Conservation (phyloP, 2,888 invertebrate species). For the Macropis europaea region DNA sequence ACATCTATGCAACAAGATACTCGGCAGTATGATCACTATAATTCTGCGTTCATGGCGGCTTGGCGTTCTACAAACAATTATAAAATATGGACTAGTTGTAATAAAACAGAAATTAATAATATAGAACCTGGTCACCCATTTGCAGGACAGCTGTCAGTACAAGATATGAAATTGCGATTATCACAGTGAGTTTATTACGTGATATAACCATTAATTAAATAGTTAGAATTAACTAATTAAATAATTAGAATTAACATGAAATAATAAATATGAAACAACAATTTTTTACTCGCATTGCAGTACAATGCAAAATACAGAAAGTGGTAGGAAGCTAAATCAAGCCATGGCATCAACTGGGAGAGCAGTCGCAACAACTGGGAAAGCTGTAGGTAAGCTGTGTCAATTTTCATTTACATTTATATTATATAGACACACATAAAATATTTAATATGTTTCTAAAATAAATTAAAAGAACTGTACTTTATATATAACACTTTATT, state of each 20-base stretch:
- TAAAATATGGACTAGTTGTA: slow-evolving; percentile 87
- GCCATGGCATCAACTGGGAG: slow-evolving; percentile 95
- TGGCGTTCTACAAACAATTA: slow-evolving; percentile 95
- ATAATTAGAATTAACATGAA: neutral
- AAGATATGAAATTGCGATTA: slow-evolving; percentile 95
- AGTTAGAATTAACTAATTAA: neutral
- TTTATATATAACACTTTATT: slow-evolving; percentile 7
- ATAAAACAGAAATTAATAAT: slow-evolving; percentile 74
- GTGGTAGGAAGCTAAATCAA: slow-evolving; percentile 95
- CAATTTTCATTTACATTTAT: neutral
- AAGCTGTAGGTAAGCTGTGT: slow-evolving; percentile 84
- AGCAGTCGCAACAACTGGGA: slow-evolving; percentile 90
- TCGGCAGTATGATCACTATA: slow-evolving; percentile 93
- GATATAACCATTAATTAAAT: neutral
- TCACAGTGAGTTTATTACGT: slow-evolving; percentile 87
- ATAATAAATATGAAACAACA: neutral
- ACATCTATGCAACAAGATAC: slow-evolving; percentile 89
- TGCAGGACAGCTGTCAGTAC: slow-evolving; percentile 95
- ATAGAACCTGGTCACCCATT: slow-evolving; percentile 92
- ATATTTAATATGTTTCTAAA: neutral
- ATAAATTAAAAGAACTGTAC: neutral
- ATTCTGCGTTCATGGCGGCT: slow-evolving; percentile 89
- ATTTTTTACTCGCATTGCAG: slow-evolving; percentile 80
- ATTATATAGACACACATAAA: too few relatives aligned
- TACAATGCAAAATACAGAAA: slow-evolving; percentile 96